Evolutionary conservation across 2,113 vertebrate species (phyloP).

Genomic region (Aleadryas rufinucha): DNA sequence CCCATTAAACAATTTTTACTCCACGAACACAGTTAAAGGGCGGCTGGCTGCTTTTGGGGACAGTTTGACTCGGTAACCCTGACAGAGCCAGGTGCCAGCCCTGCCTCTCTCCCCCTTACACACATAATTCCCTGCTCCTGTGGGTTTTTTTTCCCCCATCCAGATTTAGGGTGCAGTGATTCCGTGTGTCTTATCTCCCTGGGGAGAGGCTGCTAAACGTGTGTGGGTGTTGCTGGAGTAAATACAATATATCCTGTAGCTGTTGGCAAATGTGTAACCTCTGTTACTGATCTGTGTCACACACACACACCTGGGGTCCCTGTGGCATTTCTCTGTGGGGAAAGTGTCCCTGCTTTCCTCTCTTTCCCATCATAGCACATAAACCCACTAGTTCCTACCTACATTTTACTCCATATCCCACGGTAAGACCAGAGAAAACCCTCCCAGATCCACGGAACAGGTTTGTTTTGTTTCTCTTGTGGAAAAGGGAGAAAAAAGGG

Average conservation of each 20-base stretch:
- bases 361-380: background rate
- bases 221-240: background rate
- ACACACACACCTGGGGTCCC: background rate
- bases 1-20: slow-evolving; percentile 85
- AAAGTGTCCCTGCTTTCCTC: background rate
- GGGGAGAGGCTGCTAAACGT: background rate
- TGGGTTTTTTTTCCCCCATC: background rate
- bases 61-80: background rate
- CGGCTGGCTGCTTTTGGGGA: background rate
- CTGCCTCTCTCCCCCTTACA: background rate
- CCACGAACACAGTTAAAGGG: slow-evolving; percentile 63
- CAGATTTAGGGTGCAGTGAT: slow-evolving; percentile 1
- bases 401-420: background rate
- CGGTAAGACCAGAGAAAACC: background rate
- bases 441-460: background rate
- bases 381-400: background rate
- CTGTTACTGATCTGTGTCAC: background rate
- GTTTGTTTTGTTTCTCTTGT: background rate
- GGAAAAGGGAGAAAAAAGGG: background rate
- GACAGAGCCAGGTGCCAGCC: background rate
- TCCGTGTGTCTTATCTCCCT: background rate
- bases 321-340: background rate
- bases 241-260: background rate
- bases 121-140: background rate
- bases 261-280: background rate